A percentile compares a stretch with the other conserved stretches of the same genome.
Evolutionary conservation across 2,797 vertebrate genomes (phyloP).

Genomic region (Argentina silus): DNA sequence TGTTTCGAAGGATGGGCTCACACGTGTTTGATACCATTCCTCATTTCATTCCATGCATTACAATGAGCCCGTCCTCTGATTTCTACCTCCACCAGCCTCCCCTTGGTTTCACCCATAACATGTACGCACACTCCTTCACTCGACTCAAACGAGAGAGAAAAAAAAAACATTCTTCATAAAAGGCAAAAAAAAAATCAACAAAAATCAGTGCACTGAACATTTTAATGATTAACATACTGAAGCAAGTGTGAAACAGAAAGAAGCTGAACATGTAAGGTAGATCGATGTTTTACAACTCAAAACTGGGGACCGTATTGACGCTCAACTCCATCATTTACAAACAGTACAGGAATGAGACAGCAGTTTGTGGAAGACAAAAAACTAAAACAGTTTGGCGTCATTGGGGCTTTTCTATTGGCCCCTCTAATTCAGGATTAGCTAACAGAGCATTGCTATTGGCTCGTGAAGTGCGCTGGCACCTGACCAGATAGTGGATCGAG

Average conservation of each 20-base stretch:
- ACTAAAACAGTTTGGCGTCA: slow-evolving; percentile 5
- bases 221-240: slow-evolving; percentile 46
- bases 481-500: no score
- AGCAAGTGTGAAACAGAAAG: neutral
- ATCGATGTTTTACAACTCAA: no score
- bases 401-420: neutral
- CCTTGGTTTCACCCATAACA: neutral
- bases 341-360: slow-evolving; percentile 46
- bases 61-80: no score
- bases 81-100: no score
- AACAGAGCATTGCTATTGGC: no score
- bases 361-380: slow-evolving; percentile 35
- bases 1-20: no score
- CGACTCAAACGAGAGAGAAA: neutral
- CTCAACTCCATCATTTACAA: slow-evolving; percentile 34
- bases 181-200: slow-evolving; percentile 29
- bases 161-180: neutral
- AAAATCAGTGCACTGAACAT: slow-evolving; percentile 71
- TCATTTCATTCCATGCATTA: no score
- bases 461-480: no score
- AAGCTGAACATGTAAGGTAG: no score
- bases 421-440: neutral
- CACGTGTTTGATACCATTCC: no score
- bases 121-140: neutral
- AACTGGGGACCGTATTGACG: neutral